Evolutionary conservation across 2,113 vertebrate species (phyloP), one percentile per base, ranked within the genome.

Genomic region (Motacilla alba): DNA sequence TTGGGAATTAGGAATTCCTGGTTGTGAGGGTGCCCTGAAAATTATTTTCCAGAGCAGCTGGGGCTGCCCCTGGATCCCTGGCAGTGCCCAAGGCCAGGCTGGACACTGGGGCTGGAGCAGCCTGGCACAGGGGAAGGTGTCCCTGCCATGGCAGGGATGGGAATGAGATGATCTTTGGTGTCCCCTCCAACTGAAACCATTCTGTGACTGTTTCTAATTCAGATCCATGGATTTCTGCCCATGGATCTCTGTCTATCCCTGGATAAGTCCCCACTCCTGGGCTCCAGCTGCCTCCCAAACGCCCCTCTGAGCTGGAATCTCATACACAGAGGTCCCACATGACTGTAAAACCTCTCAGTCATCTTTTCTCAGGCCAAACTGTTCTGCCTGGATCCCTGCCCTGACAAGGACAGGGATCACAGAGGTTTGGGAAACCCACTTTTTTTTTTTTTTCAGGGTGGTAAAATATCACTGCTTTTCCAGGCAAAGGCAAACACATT

Each of bases 401-500:
- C n/a, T 69, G 50, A 68, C 37, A 49, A 91, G 53, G 46, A 81
- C 27, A 33, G 66, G 70, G 28, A 66, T 80, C 76, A 30, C 33
- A 70, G 72, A 50, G 26, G 24, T 73, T 83, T 97, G 62, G 74
- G 78, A 95, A 95, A 87, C 2, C 46, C 49, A 76, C 15, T n/a
- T n/a, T 0, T 26, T 52, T 80, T 63, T 91, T 1, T 33, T 47
- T 83, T 63, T 90, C 4, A 30, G 66, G 74, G 76, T 94, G 83
- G 77, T 81, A 66, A 50, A 62, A 50, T 58, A 50, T 68, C 93
- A 84, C 10, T 30, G 58, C 77, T 87, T 83, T 95, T 95, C 94
- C 87, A 91, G 89, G 88, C 74, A 87, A 88, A 33, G 80, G 55
- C 59, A 88, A 89, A 64, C 53, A 46, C 49, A 28, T 93, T 94